A percentile compares a stretch with the other conserved stretches of the same genome.
These are phyloP conservation scores for Bellardia bayeri DNA, from an alignment of 2,888 invertebrate genomes.

Conservation along the genomic window DNA sequence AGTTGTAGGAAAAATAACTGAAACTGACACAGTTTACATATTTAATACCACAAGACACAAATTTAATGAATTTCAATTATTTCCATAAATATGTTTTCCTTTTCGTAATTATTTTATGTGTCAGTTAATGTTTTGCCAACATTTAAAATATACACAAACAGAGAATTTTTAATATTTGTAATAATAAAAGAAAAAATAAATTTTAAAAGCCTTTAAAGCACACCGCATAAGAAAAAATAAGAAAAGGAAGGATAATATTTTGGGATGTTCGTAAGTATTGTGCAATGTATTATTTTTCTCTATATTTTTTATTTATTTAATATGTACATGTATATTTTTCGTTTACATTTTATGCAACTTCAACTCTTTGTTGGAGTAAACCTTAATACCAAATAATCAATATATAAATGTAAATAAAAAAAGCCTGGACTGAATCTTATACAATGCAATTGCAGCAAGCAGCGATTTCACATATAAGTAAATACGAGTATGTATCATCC, in stretches of 20 bases:
- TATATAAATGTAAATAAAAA: conserved; percentile 64
- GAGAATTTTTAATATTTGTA: conserved; percentile 1
- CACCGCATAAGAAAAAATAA: background rate
- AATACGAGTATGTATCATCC: no score
- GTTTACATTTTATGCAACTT: conserved; percentile 42
- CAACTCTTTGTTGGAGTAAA: conserved; percentile 23
- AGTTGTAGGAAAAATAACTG: no score
- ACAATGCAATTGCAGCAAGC: conserved; percentile 42
- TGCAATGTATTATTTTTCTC: background rate
- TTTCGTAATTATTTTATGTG: conserved; percentile 27
- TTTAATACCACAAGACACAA: background rate
- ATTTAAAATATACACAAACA: background rate
- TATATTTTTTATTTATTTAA: conserved; percentile 31
- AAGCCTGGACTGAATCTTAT: conserved; percentile 56
- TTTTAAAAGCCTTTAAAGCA: conserved; percentile 13
- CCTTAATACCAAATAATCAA: conserved; percentile 67
- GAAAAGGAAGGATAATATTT: conserved; percentile 13
- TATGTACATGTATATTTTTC: conserved; percentile 3
- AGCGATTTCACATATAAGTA: background rate
- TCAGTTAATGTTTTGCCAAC: conserved; percentile 12
- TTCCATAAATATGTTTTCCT: background rate
- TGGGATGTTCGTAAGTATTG: background rate
- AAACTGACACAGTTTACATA: background rate
- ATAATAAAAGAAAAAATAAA: background rate
- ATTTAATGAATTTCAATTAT: background rate